These are phyloP conservation scores for Holotrichia oblita DNA, from an alignment of 1,140 invertebrate genomes.

Conservation along the genomic window DNA sequence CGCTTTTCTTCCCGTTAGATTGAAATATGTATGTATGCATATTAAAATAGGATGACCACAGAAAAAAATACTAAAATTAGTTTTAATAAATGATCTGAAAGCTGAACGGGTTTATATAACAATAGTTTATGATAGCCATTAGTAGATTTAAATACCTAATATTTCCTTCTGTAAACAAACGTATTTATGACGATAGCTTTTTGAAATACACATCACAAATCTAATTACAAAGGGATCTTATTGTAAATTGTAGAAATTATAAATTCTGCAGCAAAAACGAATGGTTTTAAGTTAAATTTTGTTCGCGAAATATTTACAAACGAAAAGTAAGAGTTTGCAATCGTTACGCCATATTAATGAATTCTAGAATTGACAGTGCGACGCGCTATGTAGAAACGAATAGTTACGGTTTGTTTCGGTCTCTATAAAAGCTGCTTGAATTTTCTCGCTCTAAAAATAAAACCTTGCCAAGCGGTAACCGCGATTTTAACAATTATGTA, in stretches of 20 bases:
- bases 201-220: background rate
- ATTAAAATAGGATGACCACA: background rate
- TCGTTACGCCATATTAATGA: background rate
- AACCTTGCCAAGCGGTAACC: constrained; percentile 26
- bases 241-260: background rate
- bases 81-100: background rate
- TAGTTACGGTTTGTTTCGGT: constrained; percentile 12
- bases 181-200: background rate
- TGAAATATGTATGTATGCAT: background rate
- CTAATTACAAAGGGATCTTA: background rate
- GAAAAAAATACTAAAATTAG: background rate
- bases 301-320: constrained; percentile 11
- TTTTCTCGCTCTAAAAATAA: constrained; percentile 34
- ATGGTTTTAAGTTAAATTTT: background rate
- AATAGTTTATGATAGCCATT: constrained; percentile 6
- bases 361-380: background rate
- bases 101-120: constrained; percentile 3
- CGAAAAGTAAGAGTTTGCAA: background rate
- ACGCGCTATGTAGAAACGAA: background rate
- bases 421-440: constrained; percentile 5
- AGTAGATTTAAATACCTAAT: constrained; percentile 18
- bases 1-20: background rate
- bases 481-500: constrained; percentile 23
- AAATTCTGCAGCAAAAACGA: background rate
- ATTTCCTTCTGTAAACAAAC: background rate